Conservation (phyloP, 2,113 vertebrate genomes). For the Microcebus griseorufus region DNA sequence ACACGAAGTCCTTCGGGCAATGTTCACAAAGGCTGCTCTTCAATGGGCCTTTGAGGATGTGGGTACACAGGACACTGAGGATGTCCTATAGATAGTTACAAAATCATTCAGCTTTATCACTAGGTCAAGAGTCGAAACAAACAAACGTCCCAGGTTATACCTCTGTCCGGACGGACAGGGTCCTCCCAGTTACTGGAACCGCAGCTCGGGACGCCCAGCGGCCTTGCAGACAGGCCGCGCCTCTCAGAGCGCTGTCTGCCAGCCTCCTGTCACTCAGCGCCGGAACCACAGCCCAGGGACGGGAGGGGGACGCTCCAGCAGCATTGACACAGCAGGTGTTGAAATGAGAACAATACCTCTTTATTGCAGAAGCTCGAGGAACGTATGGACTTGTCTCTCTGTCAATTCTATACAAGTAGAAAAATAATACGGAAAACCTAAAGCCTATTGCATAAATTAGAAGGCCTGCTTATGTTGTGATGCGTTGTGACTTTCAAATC, state of each 20-base stretch:
- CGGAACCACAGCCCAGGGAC: neutral
- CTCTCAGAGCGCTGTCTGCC: neutral
- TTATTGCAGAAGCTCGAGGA: neutral
- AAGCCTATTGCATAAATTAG: neutral
- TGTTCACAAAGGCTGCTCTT: neutral
- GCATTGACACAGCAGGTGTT: neutral
- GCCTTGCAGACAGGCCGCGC: too few relatives aligned
- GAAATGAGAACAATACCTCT: neutral
- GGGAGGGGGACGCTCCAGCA: neutral
- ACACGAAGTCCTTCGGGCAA: neutral
- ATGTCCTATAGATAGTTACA: neutral
- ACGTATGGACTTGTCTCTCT: neutral
- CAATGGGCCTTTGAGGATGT: neutral
- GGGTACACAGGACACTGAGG: neutral
- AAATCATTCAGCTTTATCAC: neutral
- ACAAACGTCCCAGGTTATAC: neutral
- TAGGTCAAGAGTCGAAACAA: neutral
- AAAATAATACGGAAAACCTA: neutral
- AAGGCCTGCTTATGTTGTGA: neutral
- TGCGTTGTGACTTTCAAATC: neutral
- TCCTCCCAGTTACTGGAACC: too few relatives aligned
- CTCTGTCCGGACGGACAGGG: neutral
- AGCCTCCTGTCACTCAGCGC: too few relatives aligned
- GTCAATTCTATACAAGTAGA: neutral
- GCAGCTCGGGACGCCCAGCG: too few relatives aligned